Evolutionary conservation across 1,140 invertebrate species (phyloP), one percentile per base, ranked within the genome.

Genomic region (Delia radicum): DNA sequence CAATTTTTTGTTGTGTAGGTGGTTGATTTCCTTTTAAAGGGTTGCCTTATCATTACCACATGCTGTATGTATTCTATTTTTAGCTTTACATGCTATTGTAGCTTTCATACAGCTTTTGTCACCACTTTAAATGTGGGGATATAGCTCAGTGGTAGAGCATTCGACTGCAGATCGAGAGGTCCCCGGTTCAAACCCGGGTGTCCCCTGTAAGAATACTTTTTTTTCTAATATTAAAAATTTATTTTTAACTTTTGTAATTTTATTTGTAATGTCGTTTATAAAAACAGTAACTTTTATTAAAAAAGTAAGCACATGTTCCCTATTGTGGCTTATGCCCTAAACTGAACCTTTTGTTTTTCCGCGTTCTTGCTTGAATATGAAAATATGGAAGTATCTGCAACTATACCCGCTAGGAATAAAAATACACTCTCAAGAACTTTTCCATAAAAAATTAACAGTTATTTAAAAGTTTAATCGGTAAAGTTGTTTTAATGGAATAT

Each of bases 61-160:
- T 48, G 13, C 15, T 55, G 48, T 69, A 18, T 24, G 31, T 2
- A 4, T n/a, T 37, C 18, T 69, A 37, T 69, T 69, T 69, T 69
- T 18, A 37, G 65, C 3, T 33, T 15, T 37, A 21, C 0, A 8
- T 69, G 8, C 15, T 31, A 33, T 7, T 24, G 37, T 5, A 27
- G 15, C 1, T n/a, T 48, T 31, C n/a, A 46, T 67, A n/a, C 2
- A 0, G 7, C 15, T 18, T 67, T 12, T 67, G 46, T 7, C 67
- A 18, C 18, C 0, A 0, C 0, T 2, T 0, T 72, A 0, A 3
- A n/a, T 72, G 65, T 77, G 92, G 92, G 92, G 92, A 91, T 93
- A 93, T 94, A 94, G 93, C 93, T 94, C 93, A 94, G 93, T 94
- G 93, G 93, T 94, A 94, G 93, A 94, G 93, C 93, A 94, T 94